A percentile compares a stretch with the other conserved stretches of the same genome.
Conservation (phyloP, 2,888 invertebrate genomes). For the Incurvaria masculella region DNA sequence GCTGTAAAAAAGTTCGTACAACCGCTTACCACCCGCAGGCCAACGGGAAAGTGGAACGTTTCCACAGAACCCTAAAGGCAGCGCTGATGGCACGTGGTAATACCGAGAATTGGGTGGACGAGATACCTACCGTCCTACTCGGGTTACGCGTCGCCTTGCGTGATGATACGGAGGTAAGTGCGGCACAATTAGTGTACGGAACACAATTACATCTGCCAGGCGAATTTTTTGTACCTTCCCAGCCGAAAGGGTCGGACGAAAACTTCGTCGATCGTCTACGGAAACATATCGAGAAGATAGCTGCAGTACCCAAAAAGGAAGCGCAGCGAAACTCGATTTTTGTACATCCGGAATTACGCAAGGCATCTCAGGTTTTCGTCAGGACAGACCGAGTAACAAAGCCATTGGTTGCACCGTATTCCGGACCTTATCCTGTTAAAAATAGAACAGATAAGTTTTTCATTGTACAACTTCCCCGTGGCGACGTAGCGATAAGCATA, state of each 20-base stretch:
- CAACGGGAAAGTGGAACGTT: constrained; percentile 15
- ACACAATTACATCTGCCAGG: constrained; percentile 13
- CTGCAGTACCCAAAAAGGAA: not conserved
- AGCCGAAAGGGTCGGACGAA: not conserved
- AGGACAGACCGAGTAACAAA: constrained; percentile 7
- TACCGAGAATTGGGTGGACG: constrained; percentile 17
- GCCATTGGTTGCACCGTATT: constrained; percentile 8
- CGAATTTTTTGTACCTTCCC: constrained; percentile 11
- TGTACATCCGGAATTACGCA: constrained; percentile 5
- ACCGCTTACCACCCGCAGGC: constrained; percentile 15
- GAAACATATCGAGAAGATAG: no score
- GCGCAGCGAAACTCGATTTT: not conserved
- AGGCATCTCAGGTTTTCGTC: constrained; percentile 8
- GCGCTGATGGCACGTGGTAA: constrained; percentile 7
- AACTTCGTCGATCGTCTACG: no score
- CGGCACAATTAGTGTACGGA: constrained; percentile 14
- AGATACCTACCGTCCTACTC: constrained; percentile 22
- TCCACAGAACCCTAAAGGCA: constrained; percentile 12
- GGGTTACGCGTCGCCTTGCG: constrained; percentile 13
- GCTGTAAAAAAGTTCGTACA: constrained; percentile 10
- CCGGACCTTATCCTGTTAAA: constrained; percentile 10
- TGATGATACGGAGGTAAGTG: constrained; percentile 8
- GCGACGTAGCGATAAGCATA: constrained; percentile 8
- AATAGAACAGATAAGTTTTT: constrained; percentile 8
- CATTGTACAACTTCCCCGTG: constrained; percentile 3